Percentiles rank a stretch among this genome's conserved stretches.
Evolutionary conservation across 1,140 invertebrate species (phyloP).

Genomic region (Cyclargus thomasi): DNA sequence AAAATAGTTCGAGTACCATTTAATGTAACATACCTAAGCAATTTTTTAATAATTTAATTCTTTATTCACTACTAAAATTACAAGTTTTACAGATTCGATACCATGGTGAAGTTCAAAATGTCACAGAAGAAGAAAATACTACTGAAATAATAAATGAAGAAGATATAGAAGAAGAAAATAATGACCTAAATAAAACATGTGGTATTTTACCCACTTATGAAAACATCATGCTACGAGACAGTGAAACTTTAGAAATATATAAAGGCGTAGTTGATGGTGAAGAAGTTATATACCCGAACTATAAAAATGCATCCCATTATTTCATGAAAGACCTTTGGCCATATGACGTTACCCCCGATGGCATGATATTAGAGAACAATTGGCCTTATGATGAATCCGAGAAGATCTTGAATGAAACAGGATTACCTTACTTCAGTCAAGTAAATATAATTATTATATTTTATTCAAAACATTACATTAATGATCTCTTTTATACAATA

Average conservation of each 20-base stretch:
- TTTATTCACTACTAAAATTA: too few relatives aligned
- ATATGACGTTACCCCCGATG: constrained; percentile 38
- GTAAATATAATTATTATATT: constrained; percentile 24
- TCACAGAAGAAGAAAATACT: background rate
- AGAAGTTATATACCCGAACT: constrained; percentile 47
- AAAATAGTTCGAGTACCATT: too few relatives aligned
- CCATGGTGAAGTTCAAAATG: background rate
- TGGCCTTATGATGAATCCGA: constrained; percentile 57
- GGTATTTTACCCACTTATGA: constrained; percentile 33
- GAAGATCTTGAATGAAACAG: constrained; percentile 38
- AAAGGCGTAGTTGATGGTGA: constrained; percentile 35
- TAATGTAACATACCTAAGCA: too few relatives aligned
- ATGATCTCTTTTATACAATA: background rate
- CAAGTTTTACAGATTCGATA: background rate
- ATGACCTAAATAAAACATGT: constrained; percentile 20
- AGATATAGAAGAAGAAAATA: constrained; percentile 16
- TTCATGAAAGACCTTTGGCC: constrained; percentile 47
- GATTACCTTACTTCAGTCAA: constrained; percentile 52
- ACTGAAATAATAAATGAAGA: constrained; percentile 23
- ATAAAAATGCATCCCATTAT: constrained; percentile 34
- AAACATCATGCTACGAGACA: constrained; percentile 34
- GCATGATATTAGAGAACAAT: constrained; percentile 51
- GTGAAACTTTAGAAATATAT: constrained; percentile 34
- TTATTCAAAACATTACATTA: background rate
- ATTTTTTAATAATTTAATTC: too few relatives aligned